Percentiles rank a stretch among this genome's conserved stretches.
Evolutionary conservation across 1,140 invertebrate genomes (phyloP).

Genomic region (Psilanteris sp.): DNA sequence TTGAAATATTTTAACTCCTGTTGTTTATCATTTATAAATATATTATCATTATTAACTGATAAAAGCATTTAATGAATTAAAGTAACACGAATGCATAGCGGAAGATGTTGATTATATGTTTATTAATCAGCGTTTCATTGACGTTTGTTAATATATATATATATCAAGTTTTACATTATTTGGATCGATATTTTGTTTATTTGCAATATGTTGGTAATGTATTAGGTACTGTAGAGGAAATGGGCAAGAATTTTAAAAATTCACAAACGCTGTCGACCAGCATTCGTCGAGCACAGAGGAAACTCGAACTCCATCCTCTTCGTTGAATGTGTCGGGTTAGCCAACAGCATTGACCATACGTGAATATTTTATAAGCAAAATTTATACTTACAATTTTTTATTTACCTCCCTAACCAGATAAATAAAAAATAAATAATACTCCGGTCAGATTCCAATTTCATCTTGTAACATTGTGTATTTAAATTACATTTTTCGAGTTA

Average conservation of each 20-base stretch:
- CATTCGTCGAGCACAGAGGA: conserved; percentile 36
- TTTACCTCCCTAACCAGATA: conserved; percentile 39
- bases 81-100: no score
- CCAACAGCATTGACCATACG: conserved; percentile 56
- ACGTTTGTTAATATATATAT: no score
- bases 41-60: no score
- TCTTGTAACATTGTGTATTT: conserved; percentile 9
- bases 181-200: conserved; percentile 40
- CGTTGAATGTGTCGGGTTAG: conserved; percentile 45
- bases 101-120: no score
- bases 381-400: conserved; percentile 47
- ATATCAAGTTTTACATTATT: no score
- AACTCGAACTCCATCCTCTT: conserved; percentile 43
- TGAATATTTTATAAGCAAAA: conserved; percentile 55
- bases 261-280: conserved; percentile 45
- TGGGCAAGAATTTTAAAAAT: conserved; percentile 56
- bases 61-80: no score
- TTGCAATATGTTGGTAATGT: conserved; percentile 38
- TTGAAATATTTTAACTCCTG: no score
- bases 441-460: conserved; percentile 19
- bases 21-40: no score
- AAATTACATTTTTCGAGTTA: conserved; percentile 12
- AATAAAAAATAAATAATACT: conserved; percentile 55
- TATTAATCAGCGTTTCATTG: no score
- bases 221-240: conserved; percentile 51